phyloP scores from a whole-genome alignment of 2,888 invertebrate species.

The Pelosia muscerda region DNA sequence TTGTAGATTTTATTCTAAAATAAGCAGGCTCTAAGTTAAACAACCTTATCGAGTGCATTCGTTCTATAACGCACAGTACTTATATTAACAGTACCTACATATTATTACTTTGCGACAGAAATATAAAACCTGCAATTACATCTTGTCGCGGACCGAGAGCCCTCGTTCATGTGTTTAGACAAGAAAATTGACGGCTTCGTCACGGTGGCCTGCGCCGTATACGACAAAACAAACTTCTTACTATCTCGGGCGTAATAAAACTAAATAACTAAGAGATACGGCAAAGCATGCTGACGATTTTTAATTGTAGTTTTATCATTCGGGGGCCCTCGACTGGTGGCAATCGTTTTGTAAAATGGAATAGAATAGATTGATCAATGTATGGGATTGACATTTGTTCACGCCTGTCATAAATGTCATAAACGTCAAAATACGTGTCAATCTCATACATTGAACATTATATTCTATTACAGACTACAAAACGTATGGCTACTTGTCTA shows the following conservation, averaged over 20 bases:
- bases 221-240: slow-evolving; percentile 49
- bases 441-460: no score
- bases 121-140: slow-evolving; percentile 42
- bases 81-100: slow-evolving; percentile 29
- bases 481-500: no score
- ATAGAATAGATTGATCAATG: no score
- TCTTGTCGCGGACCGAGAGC: slow-evolving; percentile 53
- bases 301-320: no score
- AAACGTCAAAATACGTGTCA: no score
- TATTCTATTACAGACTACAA: no score
- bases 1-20: neutral
- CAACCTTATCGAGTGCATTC: neutral
- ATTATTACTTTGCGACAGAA: slow-evolving; percentile 33
- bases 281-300: no score
- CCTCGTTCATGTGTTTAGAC: slow-evolving; percentile 69
- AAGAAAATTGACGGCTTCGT: slow-evolving; percentile 66
- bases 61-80: neutral
- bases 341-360: no score
- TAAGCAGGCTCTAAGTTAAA: neutral
- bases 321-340: no score
- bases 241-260: slow-evolving; percentile 16
- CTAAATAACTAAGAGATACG: neutral
- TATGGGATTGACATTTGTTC: no score
- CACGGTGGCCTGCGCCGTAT: slow-evolving; percentile 54
- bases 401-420: no score